A percentile compares a stretch with the other conserved stretches of the same genome.
Evolutionary conservation across 2,888 invertebrate genomes (phyloP).

Genomic region (Clepsis dumicolana): DNA sequence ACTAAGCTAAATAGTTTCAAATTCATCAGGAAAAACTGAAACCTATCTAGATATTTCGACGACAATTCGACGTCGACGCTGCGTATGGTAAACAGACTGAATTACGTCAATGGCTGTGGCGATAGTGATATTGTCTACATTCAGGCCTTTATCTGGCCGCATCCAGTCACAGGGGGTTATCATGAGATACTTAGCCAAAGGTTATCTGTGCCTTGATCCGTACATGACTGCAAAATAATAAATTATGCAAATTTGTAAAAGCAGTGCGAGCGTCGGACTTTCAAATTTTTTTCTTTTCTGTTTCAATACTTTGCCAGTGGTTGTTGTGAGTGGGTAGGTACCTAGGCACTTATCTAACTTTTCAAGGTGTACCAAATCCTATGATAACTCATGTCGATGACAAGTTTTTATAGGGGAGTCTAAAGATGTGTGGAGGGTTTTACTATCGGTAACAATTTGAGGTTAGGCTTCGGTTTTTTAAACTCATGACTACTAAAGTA

Average conservation of each 20-base stretch:
- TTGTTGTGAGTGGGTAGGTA: background rate
- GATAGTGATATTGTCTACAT: conserved; percentile 44
- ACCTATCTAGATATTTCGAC: background rate
- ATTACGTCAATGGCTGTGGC: conserved; percentile 63
- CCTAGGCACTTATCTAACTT: background rate
- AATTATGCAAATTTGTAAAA: conserved; percentile 44
- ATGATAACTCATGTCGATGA: too few relatives aligned
- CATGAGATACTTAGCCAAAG: conserved; percentile 36
- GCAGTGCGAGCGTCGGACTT: background rate
- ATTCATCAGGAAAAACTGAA: too few relatives aligned
- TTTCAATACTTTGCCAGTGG: too few relatives aligned
- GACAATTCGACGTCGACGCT: background rate
- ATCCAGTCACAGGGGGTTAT: conserved; percentile 58
- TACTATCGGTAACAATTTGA: too few relatives aligned
- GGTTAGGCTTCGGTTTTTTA: too few relatives aligned
- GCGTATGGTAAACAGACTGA: conserved; percentile 48
- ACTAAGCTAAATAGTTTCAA: too few relatives aligned
- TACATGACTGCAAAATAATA: conserved; percentile 42
- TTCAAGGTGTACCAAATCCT: too few relatives aligned
- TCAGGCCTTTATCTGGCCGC: conserved; percentile 53
- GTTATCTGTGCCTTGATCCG: conserved; percentile 50
- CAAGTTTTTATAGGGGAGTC: too few relatives aligned
- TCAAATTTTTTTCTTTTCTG: background rate
- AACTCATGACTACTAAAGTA: too few relatives aligned
- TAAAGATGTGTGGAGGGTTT: too few relatives aligned